Conservation (phyloP, 1,140 invertebrate genomes). For the Danaus melanippus region DNA sequence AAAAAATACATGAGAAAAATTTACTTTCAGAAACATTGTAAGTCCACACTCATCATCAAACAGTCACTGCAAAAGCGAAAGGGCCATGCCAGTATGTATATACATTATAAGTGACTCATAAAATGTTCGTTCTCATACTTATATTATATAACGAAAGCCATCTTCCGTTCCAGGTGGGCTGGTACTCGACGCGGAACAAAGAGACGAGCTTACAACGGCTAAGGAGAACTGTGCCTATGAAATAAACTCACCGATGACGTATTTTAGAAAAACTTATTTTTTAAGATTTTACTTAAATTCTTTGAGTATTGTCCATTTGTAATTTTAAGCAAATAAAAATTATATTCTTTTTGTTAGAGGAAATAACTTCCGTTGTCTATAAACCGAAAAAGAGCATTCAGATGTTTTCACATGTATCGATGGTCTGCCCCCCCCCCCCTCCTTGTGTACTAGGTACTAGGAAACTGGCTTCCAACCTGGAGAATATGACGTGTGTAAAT, state of each 20-base stretch:
- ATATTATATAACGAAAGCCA: not conserved
- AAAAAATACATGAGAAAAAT: not conserved
- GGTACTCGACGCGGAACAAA: constrained; percentile 34
- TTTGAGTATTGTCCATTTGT: constrained; percentile 28
- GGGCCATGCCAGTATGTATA: constrained; percentile 47
- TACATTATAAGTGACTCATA: not conserved
- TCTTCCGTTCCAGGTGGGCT: constrained; percentile 34
- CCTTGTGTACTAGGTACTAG: no score
- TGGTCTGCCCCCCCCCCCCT: no score
- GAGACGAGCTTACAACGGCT: constrained; percentile 38
- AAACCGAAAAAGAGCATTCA: no score
- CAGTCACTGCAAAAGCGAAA: constrained; percentile 58
- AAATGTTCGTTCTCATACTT: constrained; percentile 3
- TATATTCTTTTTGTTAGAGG: constrained; percentile 9
- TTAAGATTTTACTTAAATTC: constrained; percentile 32
- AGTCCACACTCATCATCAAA: constrained; percentile 59
- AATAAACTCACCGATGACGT: constrained; percentile 22
- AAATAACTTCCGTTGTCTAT: no score
- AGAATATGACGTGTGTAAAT: constrained; percentile 20
- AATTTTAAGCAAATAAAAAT: constrained; percentile 54
- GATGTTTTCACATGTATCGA: no score
- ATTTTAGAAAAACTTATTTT: constrained; percentile 37
- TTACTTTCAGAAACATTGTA: constrained; percentile 44
- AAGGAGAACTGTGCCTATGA: constrained; percentile 45
- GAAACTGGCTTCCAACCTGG: not conserved